These are phyloP conservation scores for Pseudoatta argentina DNA, from an alignment of 1,140 invertebrate genomes.

Conservation along the genomic window DNA sequence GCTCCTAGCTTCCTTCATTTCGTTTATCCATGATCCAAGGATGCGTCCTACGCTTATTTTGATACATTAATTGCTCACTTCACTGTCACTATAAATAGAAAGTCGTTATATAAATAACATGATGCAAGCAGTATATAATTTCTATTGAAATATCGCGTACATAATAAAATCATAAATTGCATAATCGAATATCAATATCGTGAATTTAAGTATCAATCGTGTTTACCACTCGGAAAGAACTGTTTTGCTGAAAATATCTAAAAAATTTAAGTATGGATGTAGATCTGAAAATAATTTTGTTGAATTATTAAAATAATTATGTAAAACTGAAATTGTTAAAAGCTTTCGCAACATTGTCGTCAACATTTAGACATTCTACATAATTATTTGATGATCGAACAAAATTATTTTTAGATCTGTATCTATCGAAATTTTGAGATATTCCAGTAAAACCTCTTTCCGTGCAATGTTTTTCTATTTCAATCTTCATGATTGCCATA, in stretches of 20 bases:
- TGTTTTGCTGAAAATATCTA: too few species aligned
- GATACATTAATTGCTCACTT: constrained; percentile 1
- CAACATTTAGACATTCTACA: too few species aligned
- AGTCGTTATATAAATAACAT: constrained; percentile 49
- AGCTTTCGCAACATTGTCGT: too few species aligned
- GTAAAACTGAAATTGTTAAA: too few species aligned
- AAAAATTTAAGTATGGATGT: too few species aligned
- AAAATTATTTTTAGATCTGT: too few species aligned
- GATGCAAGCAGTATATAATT: constrained; percentile 16
- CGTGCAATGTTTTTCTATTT: background rate
- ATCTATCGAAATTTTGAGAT: too few species aligned
- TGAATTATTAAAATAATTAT: too few species aligned
- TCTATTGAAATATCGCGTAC: background rate
- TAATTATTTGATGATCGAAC: too few species aligned
- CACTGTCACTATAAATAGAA: constrained; percentile 39
- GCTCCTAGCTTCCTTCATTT: constrained; percentile 14
- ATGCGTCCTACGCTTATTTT: constrained; percentile 21
- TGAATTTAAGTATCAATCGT: background rate
- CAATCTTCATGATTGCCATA: background rate
- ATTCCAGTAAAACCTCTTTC: too few species aligned
- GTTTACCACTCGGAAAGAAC: too few species aligned
- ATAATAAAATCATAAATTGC: background rate
- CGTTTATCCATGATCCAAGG: background rate
- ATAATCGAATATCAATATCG: background rate
- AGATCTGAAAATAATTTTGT: too few species aligned